phyloP scores from a whole-genome alignment of 2,797 vertebrate genomes.

The Mus caroli region DNA sequence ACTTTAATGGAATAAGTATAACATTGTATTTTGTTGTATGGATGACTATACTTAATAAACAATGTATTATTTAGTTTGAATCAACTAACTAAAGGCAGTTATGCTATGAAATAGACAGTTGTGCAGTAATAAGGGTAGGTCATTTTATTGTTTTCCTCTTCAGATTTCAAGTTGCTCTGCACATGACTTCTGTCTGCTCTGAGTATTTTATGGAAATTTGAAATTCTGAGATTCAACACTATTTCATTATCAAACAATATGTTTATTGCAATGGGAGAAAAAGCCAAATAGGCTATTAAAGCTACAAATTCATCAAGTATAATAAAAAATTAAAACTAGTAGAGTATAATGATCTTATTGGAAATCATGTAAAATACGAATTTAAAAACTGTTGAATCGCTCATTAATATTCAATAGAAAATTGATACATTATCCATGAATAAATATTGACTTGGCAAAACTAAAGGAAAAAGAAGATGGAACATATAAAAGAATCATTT shows the following conservation, averaged over 20 bases:
- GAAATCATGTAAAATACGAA: conserved; percentile 17
- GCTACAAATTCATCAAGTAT: background rate
- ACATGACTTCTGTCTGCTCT: background rate
- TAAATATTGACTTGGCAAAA: background rate
- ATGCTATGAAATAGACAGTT: conserved; percentile 8
- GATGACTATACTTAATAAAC: conserved; percentile 63
- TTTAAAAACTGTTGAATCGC: background rate
- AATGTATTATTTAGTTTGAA: conserved; percentile 72
- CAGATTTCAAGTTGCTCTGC: background rate
- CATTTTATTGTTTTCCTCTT: conserved; percentile 15
- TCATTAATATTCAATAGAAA: conserved; percentile 55
- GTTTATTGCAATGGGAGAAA: background rate
- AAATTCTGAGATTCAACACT: background rate
- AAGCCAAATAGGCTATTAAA: background rate
- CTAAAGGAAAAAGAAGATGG: background rate
- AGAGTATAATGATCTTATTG: conserved; percentile 31
- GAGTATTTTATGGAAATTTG: conserved; percentile 7
- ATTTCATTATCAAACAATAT: background rate
- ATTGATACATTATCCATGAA: background rate
- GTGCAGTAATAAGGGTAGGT: conserved; percentile 14
- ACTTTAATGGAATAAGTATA: conserved; percentile 49
- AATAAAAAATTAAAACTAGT: background rate
- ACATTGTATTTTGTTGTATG: conserved; percentile 43
- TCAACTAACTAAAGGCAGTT: conserved; percentile 44
- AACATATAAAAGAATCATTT: background rate